phyloP scores from a whole-genome alignment of 2,797 vertebrate genomes.

The Picus viridis region DNA sequence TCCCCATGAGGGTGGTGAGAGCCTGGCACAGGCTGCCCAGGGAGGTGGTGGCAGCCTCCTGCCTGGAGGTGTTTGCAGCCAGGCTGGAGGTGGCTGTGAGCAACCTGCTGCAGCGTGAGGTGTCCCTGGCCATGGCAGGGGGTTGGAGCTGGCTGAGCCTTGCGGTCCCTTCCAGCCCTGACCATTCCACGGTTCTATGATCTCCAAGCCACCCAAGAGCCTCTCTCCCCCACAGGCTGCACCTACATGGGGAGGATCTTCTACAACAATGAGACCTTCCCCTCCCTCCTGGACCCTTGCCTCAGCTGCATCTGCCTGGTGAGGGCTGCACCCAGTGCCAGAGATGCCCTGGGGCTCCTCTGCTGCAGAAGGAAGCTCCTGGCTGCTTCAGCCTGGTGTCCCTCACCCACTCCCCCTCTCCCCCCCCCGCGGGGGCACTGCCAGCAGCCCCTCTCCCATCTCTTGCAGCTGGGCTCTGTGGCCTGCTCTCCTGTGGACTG shows the following conservation, averaged over 20 bases:
- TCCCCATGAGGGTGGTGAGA: no score
- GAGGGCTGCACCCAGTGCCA: background rate
- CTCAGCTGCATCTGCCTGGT: conserved; percentile 85
- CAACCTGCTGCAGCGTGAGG: no score
- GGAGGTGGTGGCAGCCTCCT: no score
- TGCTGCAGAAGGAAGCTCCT: background rate
- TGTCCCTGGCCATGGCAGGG: no score
- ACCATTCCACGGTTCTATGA: no score
- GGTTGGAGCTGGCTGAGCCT: no score
- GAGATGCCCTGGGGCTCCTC: background rate
- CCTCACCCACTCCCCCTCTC: background rate
- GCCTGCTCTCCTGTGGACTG: conserved; percentile 83
- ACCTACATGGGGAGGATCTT: conserved; percentile 80
- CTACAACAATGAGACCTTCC: conserved; percentile 83
- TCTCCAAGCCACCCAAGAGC: accelerated
- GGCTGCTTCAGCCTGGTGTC: background rate
- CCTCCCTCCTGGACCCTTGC: conserved; percentile 78
- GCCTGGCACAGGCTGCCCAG: no score
- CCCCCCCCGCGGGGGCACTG: background rate
- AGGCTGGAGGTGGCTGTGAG: no score
- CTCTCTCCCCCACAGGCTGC: conserved; percentile 69
- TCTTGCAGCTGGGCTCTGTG: conserved; percentile 80
- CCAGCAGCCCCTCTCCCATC: background rate
- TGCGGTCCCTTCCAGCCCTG: no score
- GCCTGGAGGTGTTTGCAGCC: no score